phyloP scores from a whole-genome alignment of 2,113 vertebrate genomes.

The Eclectus roratus region DNA sequence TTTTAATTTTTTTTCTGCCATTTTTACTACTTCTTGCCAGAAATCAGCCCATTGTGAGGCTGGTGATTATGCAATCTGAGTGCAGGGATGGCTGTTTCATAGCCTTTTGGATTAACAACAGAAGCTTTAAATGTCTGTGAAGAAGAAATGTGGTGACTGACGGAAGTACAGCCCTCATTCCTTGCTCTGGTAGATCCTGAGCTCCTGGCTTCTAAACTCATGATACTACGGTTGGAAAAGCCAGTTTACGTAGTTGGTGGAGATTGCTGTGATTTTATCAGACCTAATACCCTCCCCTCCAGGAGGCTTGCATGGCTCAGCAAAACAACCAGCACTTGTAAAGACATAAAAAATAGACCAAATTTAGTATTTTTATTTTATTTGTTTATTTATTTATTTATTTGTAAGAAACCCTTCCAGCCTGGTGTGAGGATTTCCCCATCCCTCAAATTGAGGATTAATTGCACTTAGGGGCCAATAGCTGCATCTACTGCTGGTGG shows the following conservation, averaged over 20 bases:
- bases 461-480: not conserved
- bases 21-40: not conserved
- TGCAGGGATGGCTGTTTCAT: not conserved
- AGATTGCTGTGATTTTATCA: not conserved
- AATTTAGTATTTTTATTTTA: not conserved
- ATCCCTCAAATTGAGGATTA: not conserved
- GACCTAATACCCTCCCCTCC: not conserved
- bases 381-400: too few relatives aligned
- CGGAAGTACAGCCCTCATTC: not conserved
- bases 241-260: not conserved
- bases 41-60: not conserved
- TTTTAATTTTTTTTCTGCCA: fast-evolving
- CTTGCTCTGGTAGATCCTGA: fast-evolving
- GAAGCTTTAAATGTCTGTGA: not conserved
- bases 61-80: not conserved
- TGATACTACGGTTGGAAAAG: not conserved
- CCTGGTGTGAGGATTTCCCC: not conserved
- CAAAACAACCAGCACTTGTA: not conserved
- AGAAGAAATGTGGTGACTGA: not conserved
- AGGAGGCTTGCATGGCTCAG: not conserved
- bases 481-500: not conserved
- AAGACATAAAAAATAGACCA: not conserved
- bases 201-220: not conserved
- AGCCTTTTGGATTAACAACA: not conserved
- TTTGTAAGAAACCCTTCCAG: not conserved